Percentiles rank a stretch among this genome's conserved stretches.
Conservation (phyloP, 2,888 invertebrate genomes). For the Melinaea marsaeus region DNA sequence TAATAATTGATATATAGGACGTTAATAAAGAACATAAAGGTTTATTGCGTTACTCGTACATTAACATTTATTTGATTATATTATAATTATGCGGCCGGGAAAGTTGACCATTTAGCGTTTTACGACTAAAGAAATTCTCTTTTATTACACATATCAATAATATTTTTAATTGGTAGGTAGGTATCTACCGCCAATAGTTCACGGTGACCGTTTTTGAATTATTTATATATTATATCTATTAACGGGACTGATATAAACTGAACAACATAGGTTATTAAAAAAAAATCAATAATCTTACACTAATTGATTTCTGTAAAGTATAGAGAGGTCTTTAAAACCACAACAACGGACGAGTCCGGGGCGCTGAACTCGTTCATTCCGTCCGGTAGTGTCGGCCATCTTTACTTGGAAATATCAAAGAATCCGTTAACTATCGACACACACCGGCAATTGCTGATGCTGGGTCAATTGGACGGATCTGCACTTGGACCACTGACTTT, state of each 20-base stretch:
- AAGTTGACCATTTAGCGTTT: background rate
- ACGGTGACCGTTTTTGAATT: too few species aligned
- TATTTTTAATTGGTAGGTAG: constrained; percentile 6
- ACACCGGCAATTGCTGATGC: constrained; percentile 54
- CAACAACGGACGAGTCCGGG: constrained; percentile 53
- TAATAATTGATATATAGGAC: background rate
- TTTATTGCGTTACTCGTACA: background rate
- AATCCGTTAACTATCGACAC: constrained; percentile 65
- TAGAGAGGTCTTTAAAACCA: constrained; percentile 44
- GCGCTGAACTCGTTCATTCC: constrained; percentile 67
- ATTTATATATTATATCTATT: too few species aligned
- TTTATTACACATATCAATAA: constrained; percentile 8
- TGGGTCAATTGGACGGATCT: constrained; percentile 59
- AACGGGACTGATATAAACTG: too few species aligned
- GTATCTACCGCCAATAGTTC: too few species aligned
- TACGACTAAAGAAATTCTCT: background rate
- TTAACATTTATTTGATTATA: background rate
- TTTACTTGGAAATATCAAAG: constrained; percentile 71
- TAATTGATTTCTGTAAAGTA: constrained; percentile 10
- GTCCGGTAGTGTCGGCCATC: constrained; percentile 64
- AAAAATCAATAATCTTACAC: too few species aligned
- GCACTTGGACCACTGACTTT: constrained; percentile 38
- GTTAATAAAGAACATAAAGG: background rate
- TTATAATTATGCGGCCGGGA: constrained; percentile 1
- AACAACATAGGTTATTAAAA: too few species aligned